phyloP scores from a whole-genome alignment of 2,888 invertebrate genomes.

The Scaptomyza reducta region DNA sequence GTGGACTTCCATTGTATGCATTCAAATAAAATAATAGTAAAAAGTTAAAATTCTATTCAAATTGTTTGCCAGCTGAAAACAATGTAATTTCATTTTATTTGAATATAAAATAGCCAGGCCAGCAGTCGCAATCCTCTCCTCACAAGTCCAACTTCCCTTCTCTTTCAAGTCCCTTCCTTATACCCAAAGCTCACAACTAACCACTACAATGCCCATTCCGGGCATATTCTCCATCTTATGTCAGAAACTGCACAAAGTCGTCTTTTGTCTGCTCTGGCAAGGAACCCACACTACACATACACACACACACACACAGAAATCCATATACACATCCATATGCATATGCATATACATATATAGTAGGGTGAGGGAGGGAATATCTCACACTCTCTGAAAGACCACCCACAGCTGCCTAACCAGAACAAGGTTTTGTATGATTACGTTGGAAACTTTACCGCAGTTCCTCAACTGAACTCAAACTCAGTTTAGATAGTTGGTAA shows the following conservation, averaged over 20 bases:
- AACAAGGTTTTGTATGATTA: conserved; percentile 75
- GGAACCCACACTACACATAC: conserved; percentile 29
- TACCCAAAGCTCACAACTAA: conserved; percentile 4
- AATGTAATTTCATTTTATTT: conserved; percentile 82
- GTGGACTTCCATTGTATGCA: conserved; percentile 65
- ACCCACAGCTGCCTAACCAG: conserved; percentile 51
- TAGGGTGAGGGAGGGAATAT: conserved; percentile 19
- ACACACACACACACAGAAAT: conserved; percentile 1
- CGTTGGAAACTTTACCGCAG: conserved; percentile 78
- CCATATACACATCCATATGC: not conserved
- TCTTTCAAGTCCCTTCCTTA: not conserved
- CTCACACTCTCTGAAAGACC: conserved; percentile 19
- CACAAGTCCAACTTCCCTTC: conserved; percentile 1
- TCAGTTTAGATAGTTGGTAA: conserved; percentile 77
- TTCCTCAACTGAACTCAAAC: conserved; percentile 75
- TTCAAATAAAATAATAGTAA: conserved; percentile 81
- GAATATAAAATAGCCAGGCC: conserved; percentile 72
- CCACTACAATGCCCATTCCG: conserved; percentile 48
- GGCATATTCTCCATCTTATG: conserved; percentile 72
- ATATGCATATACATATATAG: conserved; percentile 22
- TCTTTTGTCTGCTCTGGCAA: conserved; percentile 67
- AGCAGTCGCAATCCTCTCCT: conserved; percentile 39
- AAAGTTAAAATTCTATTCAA: conserved; percentile 83
- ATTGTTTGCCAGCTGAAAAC: conserved; percentile 81
- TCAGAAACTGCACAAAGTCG: conserved; percentile 75